phyloP scores from a whole-genome alignment of 2,113 vertebrate species.

The Dipodomys merriami region DNA sequence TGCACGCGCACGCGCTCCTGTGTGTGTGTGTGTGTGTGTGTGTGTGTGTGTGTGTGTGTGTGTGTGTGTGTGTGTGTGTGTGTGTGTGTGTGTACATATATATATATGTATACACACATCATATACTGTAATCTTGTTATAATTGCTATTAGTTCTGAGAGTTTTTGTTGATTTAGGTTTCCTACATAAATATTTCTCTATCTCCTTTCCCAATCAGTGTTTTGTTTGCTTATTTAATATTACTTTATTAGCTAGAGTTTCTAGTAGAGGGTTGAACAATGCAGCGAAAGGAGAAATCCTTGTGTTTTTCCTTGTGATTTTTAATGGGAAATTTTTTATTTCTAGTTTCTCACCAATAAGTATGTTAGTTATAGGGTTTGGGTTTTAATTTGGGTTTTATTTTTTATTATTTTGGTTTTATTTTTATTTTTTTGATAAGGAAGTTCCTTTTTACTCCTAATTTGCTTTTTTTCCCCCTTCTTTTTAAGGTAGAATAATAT shows the following conservation, averaged over 20 bases:
- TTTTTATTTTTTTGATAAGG: not conserved
- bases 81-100: too few relatives aligned
- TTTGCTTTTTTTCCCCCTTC: conserved; percentile 48
- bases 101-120: not conserved
- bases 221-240: not conserved
- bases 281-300: not conserved
- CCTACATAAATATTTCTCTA: not conserved
- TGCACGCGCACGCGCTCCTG: not conserved
- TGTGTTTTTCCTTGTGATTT: not conserved
- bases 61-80: too few relatives aligned
- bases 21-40: too few relatives aligned
- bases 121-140: not conserved
- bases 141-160: not conserved
- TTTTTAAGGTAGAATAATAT: conserved; percentile 57
- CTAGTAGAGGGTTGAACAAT: not conserved
- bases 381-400: not conserved
- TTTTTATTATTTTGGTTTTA: not conserved
- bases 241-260: not conserved
- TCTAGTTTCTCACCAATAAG: conserved; percentile 16
- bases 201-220: not conserved
- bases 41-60: too few relatives aligned
- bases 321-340: conserved; percentile 1
- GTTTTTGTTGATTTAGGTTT: not conserved
- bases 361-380: conserved; percentile 18
- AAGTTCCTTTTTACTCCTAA: conserved; percentile 37